These are phyloP conservation scores for Nemotelus pantherinus DNA, from an alignment of 2,888 invertebrate genomes.

Conservation along the genomic window DNA sequence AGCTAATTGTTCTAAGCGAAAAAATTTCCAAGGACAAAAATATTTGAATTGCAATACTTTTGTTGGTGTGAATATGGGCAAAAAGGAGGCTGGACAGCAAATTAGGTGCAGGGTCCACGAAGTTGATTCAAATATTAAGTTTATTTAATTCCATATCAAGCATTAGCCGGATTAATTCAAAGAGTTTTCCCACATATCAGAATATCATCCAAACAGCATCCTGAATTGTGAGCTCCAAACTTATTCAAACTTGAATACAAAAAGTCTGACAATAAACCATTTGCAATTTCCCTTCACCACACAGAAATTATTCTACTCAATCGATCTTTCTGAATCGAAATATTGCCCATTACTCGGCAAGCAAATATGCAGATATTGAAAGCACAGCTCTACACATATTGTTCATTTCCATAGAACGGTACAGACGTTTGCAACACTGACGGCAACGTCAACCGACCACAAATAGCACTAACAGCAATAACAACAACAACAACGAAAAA, in stretches of 20 bases:
- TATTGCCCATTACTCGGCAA: background rate
- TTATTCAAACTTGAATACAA: background rate
- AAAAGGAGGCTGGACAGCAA: no score
- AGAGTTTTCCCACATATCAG: no score
- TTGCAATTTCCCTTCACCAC: background rate
- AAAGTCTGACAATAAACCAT: background rate
- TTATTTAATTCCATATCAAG: no score
- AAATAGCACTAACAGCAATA: background rate
- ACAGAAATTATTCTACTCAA: constrained; percentile 13
- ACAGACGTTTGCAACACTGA: background rate
- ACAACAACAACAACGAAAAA: background rate
- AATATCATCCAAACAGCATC: no score
- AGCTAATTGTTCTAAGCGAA: no score
- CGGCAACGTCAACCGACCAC: background rate
- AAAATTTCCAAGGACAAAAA: no score
- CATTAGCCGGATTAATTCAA: no score
- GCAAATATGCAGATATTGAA: background rate
- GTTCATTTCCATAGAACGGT: background rate
- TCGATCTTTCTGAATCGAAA: constrained; percentile 21
- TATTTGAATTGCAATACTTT: no score
- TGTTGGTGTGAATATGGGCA: no score
- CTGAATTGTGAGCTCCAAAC: background rate
- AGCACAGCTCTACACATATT: background rate
- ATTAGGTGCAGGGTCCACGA: no score
- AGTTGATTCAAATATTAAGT: no score